Base-by-base conservation (phyloP, 2,113 vertebrate genomes). In the Aspiorhynchus laticeps region DNA sequence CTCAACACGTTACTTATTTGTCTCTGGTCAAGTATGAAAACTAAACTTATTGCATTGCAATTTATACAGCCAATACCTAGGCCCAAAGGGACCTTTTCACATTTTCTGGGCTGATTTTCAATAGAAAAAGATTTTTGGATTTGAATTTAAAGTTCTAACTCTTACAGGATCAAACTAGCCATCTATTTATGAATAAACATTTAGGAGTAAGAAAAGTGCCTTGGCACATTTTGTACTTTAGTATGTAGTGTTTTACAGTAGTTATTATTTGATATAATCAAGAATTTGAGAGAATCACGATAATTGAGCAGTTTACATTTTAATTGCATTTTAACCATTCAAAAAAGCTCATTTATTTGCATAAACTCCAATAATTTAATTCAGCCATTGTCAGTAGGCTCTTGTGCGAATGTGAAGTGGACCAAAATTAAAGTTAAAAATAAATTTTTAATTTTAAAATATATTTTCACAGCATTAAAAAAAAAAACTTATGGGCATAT, bases 1-100 rank as follows among this genome's bases (percentile, higher is more conserved):
- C 56, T 36, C 79, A 63, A 59, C 77, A 85, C 3, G 21, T n/a
- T 61, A 61, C 56, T 61, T n/a, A 51, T 77, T 19, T 51, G 26
- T 77, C 31, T 80, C 21, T 80, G 33, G 12, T 41, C 6, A 80
- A 41, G 46, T 31, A 38, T 26, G 8, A 71, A 79, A 36, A 56
- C 7, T 67, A 82, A 67, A 67, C 36, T 77, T 46, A 41, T 12
- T 0, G 19, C 41, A 24, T 48, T 2, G 2, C 24, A 21, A 14
- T 48, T 48, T 31, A 67, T 19, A 48, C 14, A 65, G 10, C 11
- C 12, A 80, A 5, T 59, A 6, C 51, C 6, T n/a, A 80, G 21
- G 77, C 31, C 33, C 28, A 26, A 24, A 61, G 41, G 12, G n/a
- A 46, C 12, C 26, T 46, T 75, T 26, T 19, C 71, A n/a, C 33